Conservation (phyloP, 2,797 vertebrate species). For the Odontamblyopus rebecca region DNA sequence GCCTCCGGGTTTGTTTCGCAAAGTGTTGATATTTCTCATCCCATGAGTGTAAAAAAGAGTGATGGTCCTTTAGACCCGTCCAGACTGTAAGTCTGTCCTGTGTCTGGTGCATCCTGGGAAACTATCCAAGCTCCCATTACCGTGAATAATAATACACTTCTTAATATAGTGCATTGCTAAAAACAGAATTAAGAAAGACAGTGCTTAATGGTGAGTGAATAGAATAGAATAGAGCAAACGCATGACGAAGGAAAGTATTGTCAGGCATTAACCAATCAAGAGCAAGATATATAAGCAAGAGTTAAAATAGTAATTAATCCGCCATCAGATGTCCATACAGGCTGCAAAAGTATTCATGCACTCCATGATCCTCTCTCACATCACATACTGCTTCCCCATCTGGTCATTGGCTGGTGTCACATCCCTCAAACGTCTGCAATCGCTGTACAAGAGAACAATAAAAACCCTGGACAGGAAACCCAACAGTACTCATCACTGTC, state of each 20-base stretch:
- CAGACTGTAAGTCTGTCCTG: conserved; percentile 35
- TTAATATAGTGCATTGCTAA: conserved; percentile 62
- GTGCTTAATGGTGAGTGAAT: conserved; percentile 33
- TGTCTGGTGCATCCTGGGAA: conserved; percentile 62
- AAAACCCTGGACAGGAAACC: too few relatives aligned
- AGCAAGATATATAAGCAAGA: neutral
- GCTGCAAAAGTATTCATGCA: too few relatives aligned
- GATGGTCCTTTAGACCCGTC: conserved; percentile 6
- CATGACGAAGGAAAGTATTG: conserved; percentile 13
- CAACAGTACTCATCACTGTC: too few relatives aligned
- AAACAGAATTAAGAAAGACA: conserved; percentile 59
- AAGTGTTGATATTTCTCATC: neutral
- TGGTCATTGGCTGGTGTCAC: too few relatives aligned
- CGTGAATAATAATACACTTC: conserved; percentile 68
- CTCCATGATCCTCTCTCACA: too few relatives aligned
- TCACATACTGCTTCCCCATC: too few relatives aligned
- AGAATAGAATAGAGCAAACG: conserved; percentile 49
- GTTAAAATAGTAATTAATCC: neutral
- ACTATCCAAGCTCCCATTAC: conserved; percentile 48
- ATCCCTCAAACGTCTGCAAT: too few relatives aligned
- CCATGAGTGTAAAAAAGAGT: conserved; percentile 31
- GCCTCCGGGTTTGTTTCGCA: neutral
- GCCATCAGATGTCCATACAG: too few relatives aligned
- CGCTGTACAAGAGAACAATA: too few relatives aligned
- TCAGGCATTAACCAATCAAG: conserved; percentile 18